Percentiles rank a stretch among this genome's conserved stretches.
phyloP scores from a whole-genome alignment of 2,797 vertebrate species.

The Leptodactylus fallax region DNA sequence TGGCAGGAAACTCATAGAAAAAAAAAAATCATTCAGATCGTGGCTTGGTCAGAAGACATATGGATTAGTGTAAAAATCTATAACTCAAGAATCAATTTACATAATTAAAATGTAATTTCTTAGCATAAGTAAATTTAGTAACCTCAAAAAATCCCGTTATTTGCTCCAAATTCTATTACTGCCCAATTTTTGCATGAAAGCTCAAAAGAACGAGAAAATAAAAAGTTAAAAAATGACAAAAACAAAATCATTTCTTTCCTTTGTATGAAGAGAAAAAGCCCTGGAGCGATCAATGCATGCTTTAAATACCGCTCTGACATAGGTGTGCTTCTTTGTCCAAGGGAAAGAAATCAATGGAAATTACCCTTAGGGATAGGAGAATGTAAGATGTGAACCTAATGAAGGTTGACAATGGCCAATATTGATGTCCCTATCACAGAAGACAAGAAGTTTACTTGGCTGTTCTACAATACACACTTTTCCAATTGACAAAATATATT shows the following conservation, averaged over 20 bases:
- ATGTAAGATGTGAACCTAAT: constrained; percentile 72
- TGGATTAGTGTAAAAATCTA: neutral
- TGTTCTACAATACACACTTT: constrained; percentile 67
- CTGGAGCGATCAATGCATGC: constrained; percentile 63
- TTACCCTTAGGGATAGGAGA: constrained; percentile 69
- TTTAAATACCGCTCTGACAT: constrained; percentile 66
- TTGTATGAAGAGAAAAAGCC: constrained; percentile 64
- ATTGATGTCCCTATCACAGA: constrained; percentile 74
- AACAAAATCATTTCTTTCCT: constrained; percentile 69
- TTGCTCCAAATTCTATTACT: neutral
- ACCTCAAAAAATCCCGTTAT: neutral
- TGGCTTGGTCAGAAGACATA: neutral
- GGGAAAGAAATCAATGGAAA: constrained; percentile 73
- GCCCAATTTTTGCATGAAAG: neutral
- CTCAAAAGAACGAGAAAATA: constrained; percentile 45
- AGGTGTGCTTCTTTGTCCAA: constrained; percentile 65
- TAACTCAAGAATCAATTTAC: neutral
- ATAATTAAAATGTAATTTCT: neutral
- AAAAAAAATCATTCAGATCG: too few relatives aligned
- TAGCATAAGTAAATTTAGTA: neutral
- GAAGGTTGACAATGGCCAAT: constrained; percentile 75
- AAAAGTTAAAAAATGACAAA: constrained; percentile 46
- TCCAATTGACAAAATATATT: constrained; percentile 52
- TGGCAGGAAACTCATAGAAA: too few relatives aligned
- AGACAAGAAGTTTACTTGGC: constrained; percentile 69